A percentile compares a stretch with the other conserved stretches of the same genome.
phyloP scores from a whole-genome alignment of 2,113 vertebrate genomes.

The Himantopus leucocephalus region DNA sequence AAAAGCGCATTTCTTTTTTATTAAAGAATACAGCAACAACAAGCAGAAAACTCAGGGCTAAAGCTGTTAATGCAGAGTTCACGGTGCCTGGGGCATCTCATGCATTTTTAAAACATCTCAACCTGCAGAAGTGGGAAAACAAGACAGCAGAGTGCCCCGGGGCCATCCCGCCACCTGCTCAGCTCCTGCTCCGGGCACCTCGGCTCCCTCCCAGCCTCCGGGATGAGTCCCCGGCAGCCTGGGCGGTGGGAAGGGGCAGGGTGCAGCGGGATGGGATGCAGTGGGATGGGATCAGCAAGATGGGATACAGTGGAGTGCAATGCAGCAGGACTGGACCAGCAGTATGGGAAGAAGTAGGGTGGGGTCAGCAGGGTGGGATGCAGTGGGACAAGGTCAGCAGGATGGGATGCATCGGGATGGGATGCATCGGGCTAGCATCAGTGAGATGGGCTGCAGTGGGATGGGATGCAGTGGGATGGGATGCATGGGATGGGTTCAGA shows the following conservation, averaged over 20 bases:
- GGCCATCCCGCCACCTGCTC: not conserved
- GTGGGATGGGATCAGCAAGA: not conserved
- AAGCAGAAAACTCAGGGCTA: not conserved
- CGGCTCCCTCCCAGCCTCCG: not conserved
- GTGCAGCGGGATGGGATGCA: not conserved
- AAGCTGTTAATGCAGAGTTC: not conserved
- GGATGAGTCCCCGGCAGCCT: not conserved
- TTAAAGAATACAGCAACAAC: not conserved
- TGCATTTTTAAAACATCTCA: not conserved
- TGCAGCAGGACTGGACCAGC: no score
- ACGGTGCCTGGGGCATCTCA: not conserved
- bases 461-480: not conserved
- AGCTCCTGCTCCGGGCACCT: not conserved
- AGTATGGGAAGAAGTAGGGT: no score
- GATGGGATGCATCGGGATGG: not conserved
- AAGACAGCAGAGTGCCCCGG: not conserved
- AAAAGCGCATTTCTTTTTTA: not conserved
- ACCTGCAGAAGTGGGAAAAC: not conserved
- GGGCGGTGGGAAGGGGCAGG: rapidly evolving
- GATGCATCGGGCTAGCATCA: no score
- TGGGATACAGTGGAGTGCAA: not conserved
- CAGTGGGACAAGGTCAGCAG: not conserved
- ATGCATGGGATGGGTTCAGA: not conserved
- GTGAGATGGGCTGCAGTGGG: not conserved
- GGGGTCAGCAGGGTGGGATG: not conserved